Conservation (phyloP, 2,888 invertebrate species). For the Campoplex nolae region DNA sequence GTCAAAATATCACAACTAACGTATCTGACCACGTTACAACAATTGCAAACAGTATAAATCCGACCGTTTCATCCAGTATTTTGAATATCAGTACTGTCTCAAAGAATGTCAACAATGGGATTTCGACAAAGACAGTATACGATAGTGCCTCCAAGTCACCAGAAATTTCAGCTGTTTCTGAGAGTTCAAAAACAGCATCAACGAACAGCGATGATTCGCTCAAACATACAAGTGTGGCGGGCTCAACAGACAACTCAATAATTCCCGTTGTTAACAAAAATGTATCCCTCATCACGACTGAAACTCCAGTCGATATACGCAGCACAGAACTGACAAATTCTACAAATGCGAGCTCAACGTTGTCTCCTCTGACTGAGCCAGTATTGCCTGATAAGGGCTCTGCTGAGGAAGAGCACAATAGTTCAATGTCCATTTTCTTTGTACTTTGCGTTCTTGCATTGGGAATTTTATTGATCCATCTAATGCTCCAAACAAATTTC, state of each 20-base stretch:
- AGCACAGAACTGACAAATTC: slow-evolving; percentile 69
- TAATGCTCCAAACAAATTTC: slow-evolving; percentile 97
- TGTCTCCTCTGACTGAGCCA: slow-evolving; percentile 89
- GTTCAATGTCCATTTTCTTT: slow-evolving; percentile 99
- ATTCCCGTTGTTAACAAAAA: slow-evolving; percentile 17
- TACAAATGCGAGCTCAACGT: slow-evolving; percentile 83
- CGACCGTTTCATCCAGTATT: slow-evolving; percentile 2
- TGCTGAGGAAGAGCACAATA: slow-evolving; percentile 98
- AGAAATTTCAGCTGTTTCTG: background rate
- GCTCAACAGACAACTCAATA: background rate
- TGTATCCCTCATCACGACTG: slow-evolving; percentile 2
- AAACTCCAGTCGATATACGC: background rate
- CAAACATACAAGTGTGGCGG: slow-evolving; percentile 17
- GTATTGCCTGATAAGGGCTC: slow-evolving; percentile 95
- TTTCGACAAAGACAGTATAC: background rate
- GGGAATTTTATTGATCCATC: slow-evolving; percentile 97
- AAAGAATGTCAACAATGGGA: background rate
- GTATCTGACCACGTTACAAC: background rate
- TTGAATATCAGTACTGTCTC: background rate
- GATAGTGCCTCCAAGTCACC: background rate
- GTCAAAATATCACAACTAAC: slow-evolving; percentile 35
- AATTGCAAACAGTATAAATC: background rate
- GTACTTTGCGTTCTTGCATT: slow-evolving; percentile 97
- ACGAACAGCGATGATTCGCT: background rate
- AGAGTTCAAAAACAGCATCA: background rate